Evolutionary conservation across 2,113 vertebrate genomes (phyloP), one percentile per base, ranked within the genome.

Genomic region (Dascyllus trimaculatus): DNA sequence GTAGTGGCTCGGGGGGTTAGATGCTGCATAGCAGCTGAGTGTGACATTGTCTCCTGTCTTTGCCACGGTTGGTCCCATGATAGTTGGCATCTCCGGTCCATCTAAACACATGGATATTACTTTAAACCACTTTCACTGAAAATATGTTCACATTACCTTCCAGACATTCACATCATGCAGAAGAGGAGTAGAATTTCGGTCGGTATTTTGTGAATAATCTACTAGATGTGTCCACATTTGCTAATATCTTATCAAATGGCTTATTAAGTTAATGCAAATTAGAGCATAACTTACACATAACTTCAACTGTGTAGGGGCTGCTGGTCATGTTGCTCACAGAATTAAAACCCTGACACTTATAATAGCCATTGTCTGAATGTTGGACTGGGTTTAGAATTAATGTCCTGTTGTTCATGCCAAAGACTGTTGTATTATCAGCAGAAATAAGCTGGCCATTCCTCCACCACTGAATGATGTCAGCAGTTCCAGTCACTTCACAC

Each of bases 221-320:
- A 24, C 10, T 21, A 21, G 11, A 60, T 51, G 10, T 53, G 13
- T 11, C 4, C 13, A 51, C 21, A 60, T 48, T 51, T 24, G 19
- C 17, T n/a, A 9, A 35, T 35, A 10, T 35, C 32, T 35, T 35
- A 35, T 35, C 32, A 35, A 9, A 35, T 35, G 32, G 32, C 32
- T 35, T 35, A 1, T 35, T 35, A 8, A 35, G 32, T 25, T 21
- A 29, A n/a, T 57, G 7, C 35, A 45, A 19, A 26, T 29, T 10
- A 69, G 3, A 46, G 11, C 32, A 54, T 32, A 35, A 90, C 93
- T 93, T 78, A 94, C 93, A 93, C 49, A 80, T 82, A 7, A 93
- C 88, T 5, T 15, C 1, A 0, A 92, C 65, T 3, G 0, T 43
- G 26, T 78, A 90, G 15, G 1, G 21, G 43, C 26, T 43, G 69